A percentile compares a stretch with the other conserved stretches of the same genome.
Conservation (phyloP, 2,113 vertebrate species). For the Rhombomys opimus region DNA sequence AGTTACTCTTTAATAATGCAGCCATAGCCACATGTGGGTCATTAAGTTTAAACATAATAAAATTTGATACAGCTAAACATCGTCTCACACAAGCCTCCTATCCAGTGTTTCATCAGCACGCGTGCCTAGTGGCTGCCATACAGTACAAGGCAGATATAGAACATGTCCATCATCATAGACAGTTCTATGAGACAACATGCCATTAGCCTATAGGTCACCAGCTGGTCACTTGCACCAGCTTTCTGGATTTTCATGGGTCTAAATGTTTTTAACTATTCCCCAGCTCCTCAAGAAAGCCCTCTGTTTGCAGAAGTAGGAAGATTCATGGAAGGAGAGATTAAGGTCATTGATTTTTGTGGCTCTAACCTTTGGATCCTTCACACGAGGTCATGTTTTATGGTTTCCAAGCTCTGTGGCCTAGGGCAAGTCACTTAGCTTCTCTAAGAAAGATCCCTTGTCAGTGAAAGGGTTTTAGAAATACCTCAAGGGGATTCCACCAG, state of each 20-base stretch:
- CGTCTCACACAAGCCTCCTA: background rate
- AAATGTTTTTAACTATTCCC: background rate
- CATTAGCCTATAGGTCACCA: background rate
- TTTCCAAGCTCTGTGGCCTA: constrained; percentile 48
- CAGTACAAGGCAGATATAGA: background rate
- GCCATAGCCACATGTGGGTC: background rate
- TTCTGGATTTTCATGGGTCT: constrained; percentile 27
- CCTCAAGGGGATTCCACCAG: background rate
- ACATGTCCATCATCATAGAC: background rate
- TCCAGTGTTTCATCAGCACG: background rate
- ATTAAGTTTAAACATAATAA: constrained; percentile 28
- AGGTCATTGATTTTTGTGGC: constrained; percentile 65
- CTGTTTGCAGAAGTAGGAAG: constrained; percentile 62
- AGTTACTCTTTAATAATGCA: background rate
- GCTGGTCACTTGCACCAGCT: constrained; percentile 14
- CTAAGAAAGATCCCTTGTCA: constrained; percentile 38
- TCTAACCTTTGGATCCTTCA: constrained; percentile 74
- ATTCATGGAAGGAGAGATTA: constrained; percentile 63
- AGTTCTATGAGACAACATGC: background rate
- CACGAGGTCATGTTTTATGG: constrained; percentile 47
- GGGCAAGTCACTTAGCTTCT: constrained; percentile 40
- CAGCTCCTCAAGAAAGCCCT: constrained; percentile 30
- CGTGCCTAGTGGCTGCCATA: background rate
- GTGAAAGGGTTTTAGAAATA: constrained; percentile 10
- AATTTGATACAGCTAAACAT: background rate